Percentiles rank a stretch among this genome's conserved stretches.
phyloP scores from a whole-genome alignment of 37 sponge, comb jelly and placozoan genomes.

The Halisarca cf. caerulea region DNA sequence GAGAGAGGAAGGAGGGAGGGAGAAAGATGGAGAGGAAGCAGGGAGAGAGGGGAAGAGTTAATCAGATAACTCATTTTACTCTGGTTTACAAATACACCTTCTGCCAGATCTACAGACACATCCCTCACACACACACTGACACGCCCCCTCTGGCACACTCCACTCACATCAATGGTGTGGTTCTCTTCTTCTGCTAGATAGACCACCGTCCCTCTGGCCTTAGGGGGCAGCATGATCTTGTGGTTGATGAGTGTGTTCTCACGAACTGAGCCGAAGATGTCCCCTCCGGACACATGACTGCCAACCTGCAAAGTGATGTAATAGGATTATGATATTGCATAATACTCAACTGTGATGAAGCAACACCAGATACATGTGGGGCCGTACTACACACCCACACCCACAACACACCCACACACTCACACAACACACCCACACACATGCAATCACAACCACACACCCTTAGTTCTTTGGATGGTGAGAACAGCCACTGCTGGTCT shows the following conservation, averaged over 20 bases:
- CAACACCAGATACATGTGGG: too few relatives aligned
- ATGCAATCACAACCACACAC: too few relatives aligned
- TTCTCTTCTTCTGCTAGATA: slow-evolving; percentile 88
- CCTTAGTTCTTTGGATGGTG: slow-evolving; percentile 60
- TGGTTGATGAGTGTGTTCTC: slow-evolving; percentile 95
- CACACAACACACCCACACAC: too few relatives aligned
- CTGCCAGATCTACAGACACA: neutral
- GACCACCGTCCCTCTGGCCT: slow-evolving; percentile 84
- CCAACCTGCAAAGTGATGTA: slow-evolving; percentile 63
- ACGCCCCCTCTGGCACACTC: too few relatives aligned
- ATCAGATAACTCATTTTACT: neutral
- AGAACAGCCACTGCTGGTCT: slow-evolving; percentile 80
- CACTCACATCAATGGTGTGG: slow-evolving; percentile 82
- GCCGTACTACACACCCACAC: too few relatives aligned
- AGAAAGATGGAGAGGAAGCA: too few relatives aligned
- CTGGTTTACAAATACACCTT: neutral
- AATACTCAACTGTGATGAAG: too few relatives aligned
- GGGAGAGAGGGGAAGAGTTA: neutral
- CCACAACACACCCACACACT: too few relatives aligned
- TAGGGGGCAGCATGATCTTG: slow-evolving; percentile 86
- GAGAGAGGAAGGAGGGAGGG: too few relatives aligned
- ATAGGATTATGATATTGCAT: neutral
- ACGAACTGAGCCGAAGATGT: slow-evolving; percentile 81
- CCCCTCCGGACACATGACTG: slow-evolving; percentile 92
- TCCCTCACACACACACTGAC: too few relatives aligned